phyloP scores from a whole-genome alignment of 2,797 vertebrate species.

The Cirrhinus molitorella region DNA sequence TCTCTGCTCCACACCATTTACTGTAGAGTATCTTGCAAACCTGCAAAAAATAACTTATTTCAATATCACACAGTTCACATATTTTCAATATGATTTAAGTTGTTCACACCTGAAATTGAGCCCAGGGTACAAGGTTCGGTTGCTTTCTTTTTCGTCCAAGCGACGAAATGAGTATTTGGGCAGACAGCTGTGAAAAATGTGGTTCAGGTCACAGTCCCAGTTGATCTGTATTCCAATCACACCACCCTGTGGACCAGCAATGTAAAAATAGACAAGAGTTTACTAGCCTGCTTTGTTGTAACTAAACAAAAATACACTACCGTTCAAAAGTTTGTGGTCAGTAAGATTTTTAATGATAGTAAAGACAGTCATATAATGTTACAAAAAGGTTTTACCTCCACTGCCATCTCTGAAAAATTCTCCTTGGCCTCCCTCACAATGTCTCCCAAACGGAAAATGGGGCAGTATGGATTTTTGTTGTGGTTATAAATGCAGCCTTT shows the following conservation, averaged over 20 bases:
- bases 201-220: slow-evolving; percentile 91
- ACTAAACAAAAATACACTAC: background rate
- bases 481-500: slow-evolving; percentile 81
- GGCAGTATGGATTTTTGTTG: slow-evolving; percentile 84
- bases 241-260: slow-evolving; percentile 81
- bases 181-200: slow-evolving; percentile 76
- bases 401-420: slow-evolving; percentile 86
- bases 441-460: slow-evolving; percentile 87
- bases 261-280: background rate
- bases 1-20: slow-evolving; percentile 77
- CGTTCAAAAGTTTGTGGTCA: background rate
- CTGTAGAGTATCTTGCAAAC: slow-evolving; percentile 88
- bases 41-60: slow-evolving; percentile 66
- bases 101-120: slow-evolving; percentile 88
- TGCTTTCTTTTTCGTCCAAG: slow-evolving; percentile 84
- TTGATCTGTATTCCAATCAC: slow-evolving; percentile 88
- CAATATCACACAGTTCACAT: background rate
- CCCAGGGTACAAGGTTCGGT: slow-evolving; percentile 80
- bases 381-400: slow-evolving; percentile 77
- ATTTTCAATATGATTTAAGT: background rate
- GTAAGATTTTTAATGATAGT: no score
- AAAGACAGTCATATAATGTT: background rate
- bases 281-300: background rate
- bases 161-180: slow-evolving; percentile 88
- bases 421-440: slow-evolving; percentile 84